These are phyloP conservation scores for Eupithecia dodoneata DNA, from an alignment of 2,888 invertebrate genomes.

Conservation along the genomic window DNA sequence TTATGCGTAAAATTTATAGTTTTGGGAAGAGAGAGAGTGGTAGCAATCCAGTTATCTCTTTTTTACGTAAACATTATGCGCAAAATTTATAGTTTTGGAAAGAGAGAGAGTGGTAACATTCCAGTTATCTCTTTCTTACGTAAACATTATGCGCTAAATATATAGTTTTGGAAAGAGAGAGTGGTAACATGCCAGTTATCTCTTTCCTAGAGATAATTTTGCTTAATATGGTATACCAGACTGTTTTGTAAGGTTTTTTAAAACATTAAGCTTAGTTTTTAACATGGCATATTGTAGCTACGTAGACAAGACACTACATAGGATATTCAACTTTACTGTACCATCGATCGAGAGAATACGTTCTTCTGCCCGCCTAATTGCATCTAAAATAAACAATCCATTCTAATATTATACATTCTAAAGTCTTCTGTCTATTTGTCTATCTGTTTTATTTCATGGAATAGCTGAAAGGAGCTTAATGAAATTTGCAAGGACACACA, in stretches of 20 bases:
- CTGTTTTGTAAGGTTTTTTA: neutral
- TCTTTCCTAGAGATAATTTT: neutral
- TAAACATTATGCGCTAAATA: neutral
- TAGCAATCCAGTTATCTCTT: neutral
- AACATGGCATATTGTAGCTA: neutral
- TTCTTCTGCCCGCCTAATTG: neutral
- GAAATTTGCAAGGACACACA: no score
- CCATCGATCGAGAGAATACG: slow-evolving; percentile 18
- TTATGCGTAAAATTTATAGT: neutral
- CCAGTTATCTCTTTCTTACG: no score
- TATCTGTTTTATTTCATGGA: no score
- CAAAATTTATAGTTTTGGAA: no score
- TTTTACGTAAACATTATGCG: neutral
- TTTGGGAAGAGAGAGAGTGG: neutral
- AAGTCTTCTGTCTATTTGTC: no score
- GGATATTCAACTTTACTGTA: neutral
- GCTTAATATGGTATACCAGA: neutral
- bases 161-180: neutral
- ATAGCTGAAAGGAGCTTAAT: no score
- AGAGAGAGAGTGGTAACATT: no score
- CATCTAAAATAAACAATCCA: neutral
- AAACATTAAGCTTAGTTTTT: neutral
- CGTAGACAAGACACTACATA: neutral
- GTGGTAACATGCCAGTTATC: neutral
- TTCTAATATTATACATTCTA: no score